Base-by-base conservation (phyloP, 2,888 invertebrate species). In the Aphidoletes aphidimyza region DNA sequence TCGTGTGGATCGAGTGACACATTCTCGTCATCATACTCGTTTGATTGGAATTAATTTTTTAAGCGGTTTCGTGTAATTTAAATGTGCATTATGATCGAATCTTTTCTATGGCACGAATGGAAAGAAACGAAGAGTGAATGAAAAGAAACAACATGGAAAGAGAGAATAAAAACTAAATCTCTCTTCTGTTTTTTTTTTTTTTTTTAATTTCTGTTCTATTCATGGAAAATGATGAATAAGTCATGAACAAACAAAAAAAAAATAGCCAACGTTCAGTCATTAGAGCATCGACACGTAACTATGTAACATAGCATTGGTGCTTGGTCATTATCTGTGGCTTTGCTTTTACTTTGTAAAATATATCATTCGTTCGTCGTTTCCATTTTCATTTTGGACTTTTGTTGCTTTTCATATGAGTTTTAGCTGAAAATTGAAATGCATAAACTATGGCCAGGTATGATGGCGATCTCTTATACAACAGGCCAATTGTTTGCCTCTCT, bases 211-310 rank as follows among this genome's bases (percentile, higher is more conserved):
- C 22, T 34, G 34, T 69, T 69, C 69, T 69, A 30, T 69, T 1
- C 17, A 69, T 30, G 30, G n/a, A 69, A 69, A 30, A 30, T 11
- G 5, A 6, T 30, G 30, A 3, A n/a, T n/a, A n/a, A n/a, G n/a
- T n/a, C 14, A 30, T 14, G 2, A 54, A 54, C 9, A 22, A 54
- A 1, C 6, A 54, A 6, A 22, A 54, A 54, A 30, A 30, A 30
- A 30, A 69, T 2, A 1, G 14, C 11, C 69, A 69, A 30, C 30
- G 30, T 69, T 30, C 1, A 69, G 30, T 69, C 69, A 69, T 69
- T 69, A 69, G n/a, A n/a, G 69, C 69, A 69, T 69, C 69, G 30
- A 69, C 69, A 69, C 69, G 30, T 69, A 69, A 69, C 54, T 5
- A 5, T 17, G 17, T 69, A 30, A 3, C 34, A n/a, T n/a, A n/a